These are phyloP conservation scores for Dryobates pubescens DNA, from an alignment of 2,797 vertebrate species.

Conservation along the genomic window DNA sequence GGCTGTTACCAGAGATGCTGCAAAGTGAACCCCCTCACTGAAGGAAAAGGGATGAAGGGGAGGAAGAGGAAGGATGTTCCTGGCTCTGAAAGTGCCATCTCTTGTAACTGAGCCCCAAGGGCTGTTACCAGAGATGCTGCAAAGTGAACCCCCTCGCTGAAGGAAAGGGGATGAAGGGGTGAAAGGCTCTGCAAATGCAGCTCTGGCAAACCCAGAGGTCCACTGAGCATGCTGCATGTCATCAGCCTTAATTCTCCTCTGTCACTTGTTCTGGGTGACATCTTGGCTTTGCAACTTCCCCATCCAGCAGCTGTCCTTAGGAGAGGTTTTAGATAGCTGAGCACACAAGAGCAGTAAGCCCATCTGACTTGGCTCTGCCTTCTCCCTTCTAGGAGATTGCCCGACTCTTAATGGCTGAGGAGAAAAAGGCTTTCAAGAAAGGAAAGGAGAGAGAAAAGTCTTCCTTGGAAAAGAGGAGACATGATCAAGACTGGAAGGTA, in stretches of 20 bases:
- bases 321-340: background rate
- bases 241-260: background rate
- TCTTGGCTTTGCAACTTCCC: background rate
- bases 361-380: background rate
- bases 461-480: conserved; percentile 83
- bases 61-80: too few relatives aligned
- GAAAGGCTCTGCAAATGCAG: background rate
- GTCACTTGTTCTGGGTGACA: background rate
- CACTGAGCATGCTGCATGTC: background rate
- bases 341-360: background rate
- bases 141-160: fast-evolving
- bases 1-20: background rate
- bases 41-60: background rate
- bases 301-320: background rate
- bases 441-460: conserved; percentile 87
- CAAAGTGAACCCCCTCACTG: background rate
- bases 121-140: too few relatives aligned
- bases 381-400: conserved; percentile 89
- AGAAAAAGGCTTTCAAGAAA: conserved; percentile 91
- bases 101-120: too few relatives aligned
- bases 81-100: too few relatives aligned
- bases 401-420: conserved; percentile 91
- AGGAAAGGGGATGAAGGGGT: background rate
- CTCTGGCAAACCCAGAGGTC: background rate
- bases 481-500: conserved; percentile 88